Conservation (phyloP, 92 coral and sea anemone genomes). For the Scolanthus callimorphus region DNA sequence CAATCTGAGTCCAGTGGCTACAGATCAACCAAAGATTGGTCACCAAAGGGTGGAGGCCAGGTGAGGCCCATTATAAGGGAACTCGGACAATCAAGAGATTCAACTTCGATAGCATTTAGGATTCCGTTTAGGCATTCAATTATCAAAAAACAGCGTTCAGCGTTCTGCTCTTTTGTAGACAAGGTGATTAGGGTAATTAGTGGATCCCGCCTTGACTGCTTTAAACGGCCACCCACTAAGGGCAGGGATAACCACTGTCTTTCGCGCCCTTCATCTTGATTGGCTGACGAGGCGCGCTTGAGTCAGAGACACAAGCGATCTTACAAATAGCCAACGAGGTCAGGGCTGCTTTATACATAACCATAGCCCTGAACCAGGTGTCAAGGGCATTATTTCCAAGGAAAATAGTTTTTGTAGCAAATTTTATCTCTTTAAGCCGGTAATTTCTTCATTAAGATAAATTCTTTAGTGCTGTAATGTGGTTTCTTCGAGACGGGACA, state of each 20-base stretch:
- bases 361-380: too few relatives aligned
- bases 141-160: not conserved
- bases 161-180: constrained; percentile 77
- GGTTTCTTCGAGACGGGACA: constrained; percentile 9
- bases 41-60: not conserved
- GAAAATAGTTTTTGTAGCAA: constrained; percentile 27
- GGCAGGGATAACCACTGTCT: constrained; percentile 41
- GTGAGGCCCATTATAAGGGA: not conserved
- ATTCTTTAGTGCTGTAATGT: constrained; percentile 19
- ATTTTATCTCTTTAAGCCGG: constrained; percentile 47
- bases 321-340: constrained; percentile 37
- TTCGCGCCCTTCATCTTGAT: not conserved
- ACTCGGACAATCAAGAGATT: not conserved
- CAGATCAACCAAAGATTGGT: not conserved
- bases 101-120: constrained; percentile 1
- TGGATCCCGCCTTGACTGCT: constrained; percentile 66
- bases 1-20: not conserved
- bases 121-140: constrained; percentile 10
- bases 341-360: too few relatives aligned
- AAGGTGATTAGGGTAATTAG: constrained; percentile 80
- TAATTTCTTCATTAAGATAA: constrained; percentile 47
- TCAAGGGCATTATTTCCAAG: too few relatives aligned
- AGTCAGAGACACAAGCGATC: not conserved
- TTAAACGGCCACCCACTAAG: constrained; percentile 51
- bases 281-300: not conserved